These are phyloP conservation scores for Drosophila bifasciata DNA, from an alignment of 1,140 invertebrate species.

Conservation along the genomic window DNA sequence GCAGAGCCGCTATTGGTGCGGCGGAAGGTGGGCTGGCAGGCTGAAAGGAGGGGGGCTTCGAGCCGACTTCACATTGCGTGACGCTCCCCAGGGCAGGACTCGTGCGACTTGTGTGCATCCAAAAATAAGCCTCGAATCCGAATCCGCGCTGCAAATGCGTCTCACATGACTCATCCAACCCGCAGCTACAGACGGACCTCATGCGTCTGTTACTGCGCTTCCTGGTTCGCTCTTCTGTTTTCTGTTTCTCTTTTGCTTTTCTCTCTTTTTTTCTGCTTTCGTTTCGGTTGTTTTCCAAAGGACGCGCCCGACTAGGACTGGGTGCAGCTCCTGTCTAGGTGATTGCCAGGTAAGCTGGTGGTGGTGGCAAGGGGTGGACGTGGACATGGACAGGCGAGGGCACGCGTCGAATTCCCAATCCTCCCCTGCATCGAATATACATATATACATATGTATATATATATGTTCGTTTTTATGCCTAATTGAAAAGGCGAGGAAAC, in stretches of 20 bases:
- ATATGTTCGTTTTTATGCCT: conserved; percentile 59
- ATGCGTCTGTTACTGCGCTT: conserved; percentile 57
- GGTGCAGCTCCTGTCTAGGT: conserved; percentile 65
- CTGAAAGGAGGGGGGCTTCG: too few species aligned
- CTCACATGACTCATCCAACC: conserved; percentile 73
- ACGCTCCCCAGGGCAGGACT: conserved; percentile 50
- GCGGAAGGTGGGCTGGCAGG: too few species aligned
- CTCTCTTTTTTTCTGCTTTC: conserved; percentile 13
- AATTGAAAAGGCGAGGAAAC: conserved; percentile 74
- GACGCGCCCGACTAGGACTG: conserved; percentile 73
- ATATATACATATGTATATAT: too few species aligned
- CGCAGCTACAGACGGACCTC: conserved; percentile 14
- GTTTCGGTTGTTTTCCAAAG: conserved; percentile 59
- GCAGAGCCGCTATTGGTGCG: conserved; percentile 8
- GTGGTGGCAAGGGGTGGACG: conserved; percentile 16
- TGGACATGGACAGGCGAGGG: conserved; percentile 3
- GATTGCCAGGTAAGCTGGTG: conserved; percentile 1
- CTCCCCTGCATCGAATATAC: conserved; percentile 52
- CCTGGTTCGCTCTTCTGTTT: conserved; percentile 44
- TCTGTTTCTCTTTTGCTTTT: conserved; percentile 32
- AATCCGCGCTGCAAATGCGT: conserved; percentile 71
- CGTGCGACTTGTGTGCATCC: conserved; percentile 66
- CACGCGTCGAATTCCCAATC: conserved; percentile 65
- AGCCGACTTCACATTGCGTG: conserved; percentile 49
- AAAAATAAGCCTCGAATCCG: conserved; percentile 43